Base-by-base conservation (phyloP, 2,113 vertebrate genomes). In the Guaruba guarouba region DNA sequence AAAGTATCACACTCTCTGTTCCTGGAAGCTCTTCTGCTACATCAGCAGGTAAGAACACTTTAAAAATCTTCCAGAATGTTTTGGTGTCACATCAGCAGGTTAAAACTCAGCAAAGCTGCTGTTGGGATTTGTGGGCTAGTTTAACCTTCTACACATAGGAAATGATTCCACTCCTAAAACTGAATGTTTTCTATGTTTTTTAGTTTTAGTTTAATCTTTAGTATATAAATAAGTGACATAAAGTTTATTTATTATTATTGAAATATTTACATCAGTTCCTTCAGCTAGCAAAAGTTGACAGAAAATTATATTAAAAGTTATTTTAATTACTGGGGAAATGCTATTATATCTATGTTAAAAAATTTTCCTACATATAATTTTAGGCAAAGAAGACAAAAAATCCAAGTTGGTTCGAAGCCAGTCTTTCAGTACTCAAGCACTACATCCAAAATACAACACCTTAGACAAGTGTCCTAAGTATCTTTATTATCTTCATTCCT, bases 351-450 rank as follows among this genome's bases (percentile, higher is more conserved):
- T 7, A 7, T 55, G 28, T 74, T 76, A n/a, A 94, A 93, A 74
- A 3, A 57, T 16, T 76, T 82, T 96, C 44, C 31, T 95, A 44
- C 52, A 97, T 96, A 11, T 48, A 64, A 68, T 94, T 98, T 81
- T 94, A 99, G 99, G 98, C 93, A 99, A 99, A 98, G 99, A 99
- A 97, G 98, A 98, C 93, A 99, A 98, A 97, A 99, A 98, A 96
- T 98, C 98, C 83, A 99, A 99, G 97, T 95, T 99, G 95, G 98
- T 98, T 70, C 98, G 99, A 96, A 99, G 99, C 95, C 98, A 99
- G 31, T 99, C 99, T 59, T 99, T 99, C 95, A 99, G 98, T 97
- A 99, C 98, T 97, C 99, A 99, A 97, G 98, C 98, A 28, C 98
- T 98, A 14, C 98, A 98, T 20, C 97, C 98, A 82, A 99, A 99